Conservation (phyloP, 1,140 invertebrate genomes). For the Tribolium castaneum region DNA sequence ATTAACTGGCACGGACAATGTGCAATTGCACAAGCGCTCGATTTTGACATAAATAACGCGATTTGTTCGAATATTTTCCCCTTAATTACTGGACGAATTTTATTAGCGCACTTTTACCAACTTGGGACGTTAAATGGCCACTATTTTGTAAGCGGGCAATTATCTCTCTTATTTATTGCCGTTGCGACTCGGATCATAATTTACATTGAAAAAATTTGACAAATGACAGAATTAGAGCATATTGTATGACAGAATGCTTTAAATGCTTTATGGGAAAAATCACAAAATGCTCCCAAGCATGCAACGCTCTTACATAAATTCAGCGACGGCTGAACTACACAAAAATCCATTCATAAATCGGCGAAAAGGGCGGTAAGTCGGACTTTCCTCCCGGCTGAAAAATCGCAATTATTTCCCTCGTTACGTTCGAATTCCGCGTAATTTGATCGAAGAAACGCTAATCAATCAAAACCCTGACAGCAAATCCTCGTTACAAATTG, state of each 20-base stretch:
- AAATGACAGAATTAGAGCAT: not conserved
- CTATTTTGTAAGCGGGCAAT: not conserved
- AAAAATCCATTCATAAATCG: too few relatives aligned
- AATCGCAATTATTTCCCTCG: not conserved
- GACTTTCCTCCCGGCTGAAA: too few relatives aligned
- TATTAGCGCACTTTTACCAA: not conserved
- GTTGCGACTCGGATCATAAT: not conserved
- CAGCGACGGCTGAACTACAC: too few relatives aligned
- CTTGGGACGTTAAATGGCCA: not conserved
- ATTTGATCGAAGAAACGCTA: not conserved
- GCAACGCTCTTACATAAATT: not conserved
- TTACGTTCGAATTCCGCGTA: not conserved
- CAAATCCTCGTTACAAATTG: not conserved
- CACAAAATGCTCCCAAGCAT: not conserved
- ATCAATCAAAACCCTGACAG: constrained; percentile 16
- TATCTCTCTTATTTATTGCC: not conserved
- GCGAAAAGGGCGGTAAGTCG: too few relatives aligned
- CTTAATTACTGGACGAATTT: not conserved
- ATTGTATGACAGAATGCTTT: not conserved
- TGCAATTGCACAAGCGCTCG: not conserved
- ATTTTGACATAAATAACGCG: not conserved
- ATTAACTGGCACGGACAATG: constrained; percentile 5
- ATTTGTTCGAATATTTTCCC: not conserved
- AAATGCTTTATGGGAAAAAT: not conserved
- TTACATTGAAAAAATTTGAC: not conserved